phyloP scores from a whole-genome alignment of 2,113 vertebrate genomes.

The Myocastor coypus region DNA sequence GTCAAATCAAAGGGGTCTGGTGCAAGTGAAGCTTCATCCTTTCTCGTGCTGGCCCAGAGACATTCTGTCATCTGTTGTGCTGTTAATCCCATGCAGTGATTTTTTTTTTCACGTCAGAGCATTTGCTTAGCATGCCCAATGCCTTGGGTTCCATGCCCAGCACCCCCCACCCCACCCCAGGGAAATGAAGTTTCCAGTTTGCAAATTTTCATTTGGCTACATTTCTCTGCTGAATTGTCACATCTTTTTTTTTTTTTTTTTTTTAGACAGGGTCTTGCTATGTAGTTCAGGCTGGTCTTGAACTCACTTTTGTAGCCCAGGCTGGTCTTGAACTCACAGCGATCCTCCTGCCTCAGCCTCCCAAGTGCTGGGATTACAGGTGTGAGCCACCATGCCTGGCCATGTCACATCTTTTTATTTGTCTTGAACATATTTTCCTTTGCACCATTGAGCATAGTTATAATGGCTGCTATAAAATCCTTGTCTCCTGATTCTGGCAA shows the following conservation, averaged over 20 bases:
- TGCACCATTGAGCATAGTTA: background rate
- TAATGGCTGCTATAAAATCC: constrained; percentile 43
- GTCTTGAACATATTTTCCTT: background rate
- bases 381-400: too few species aligned
- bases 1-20: too few species aligned
- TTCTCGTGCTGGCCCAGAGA: too few species aligned
- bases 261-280: too few species aligned
- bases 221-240: background rate
- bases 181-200: background rate
- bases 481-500: background rate
- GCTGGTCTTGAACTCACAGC: too few species aligned
- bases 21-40: too few species aligned
- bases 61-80: background rate
- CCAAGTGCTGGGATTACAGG: too few species aligned
- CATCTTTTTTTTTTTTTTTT: background rate
- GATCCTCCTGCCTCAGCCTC: too few species aligned
- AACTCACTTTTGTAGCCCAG: too few species aligned
- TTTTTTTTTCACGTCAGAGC: background rate
- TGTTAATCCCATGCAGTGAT: background rate
- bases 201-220: background rate
- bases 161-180: background rate
- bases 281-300: too few species aligned
- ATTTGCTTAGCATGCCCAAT: background rate
- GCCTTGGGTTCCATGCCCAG: background rate
- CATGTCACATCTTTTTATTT: background rate